phyloP scores from a whole-genome alignment of 2,113 vertebrate species.

The Lontra canadensis region DNA sequence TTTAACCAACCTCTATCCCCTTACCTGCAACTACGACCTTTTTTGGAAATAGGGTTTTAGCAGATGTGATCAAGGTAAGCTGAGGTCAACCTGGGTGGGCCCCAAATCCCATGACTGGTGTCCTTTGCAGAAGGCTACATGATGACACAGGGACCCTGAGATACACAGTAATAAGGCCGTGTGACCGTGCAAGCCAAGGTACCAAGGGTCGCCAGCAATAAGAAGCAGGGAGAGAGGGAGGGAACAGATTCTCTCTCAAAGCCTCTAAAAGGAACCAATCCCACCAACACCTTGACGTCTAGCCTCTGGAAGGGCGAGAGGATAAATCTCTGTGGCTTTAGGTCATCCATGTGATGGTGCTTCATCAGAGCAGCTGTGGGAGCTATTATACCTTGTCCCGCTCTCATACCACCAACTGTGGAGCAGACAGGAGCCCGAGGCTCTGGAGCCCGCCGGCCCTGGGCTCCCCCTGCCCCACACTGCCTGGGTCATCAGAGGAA shows the following conservation, averaged over 20 bases:
- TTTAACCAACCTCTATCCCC: background rate
- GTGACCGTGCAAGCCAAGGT: background rate
- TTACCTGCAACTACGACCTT: background rate
- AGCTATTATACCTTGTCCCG: background rate
- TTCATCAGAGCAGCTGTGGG: background rate
- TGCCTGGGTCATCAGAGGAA: background rate
- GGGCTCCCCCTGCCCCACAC: fast-evolving
- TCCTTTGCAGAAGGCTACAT: background rate
- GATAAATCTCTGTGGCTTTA: background rate
- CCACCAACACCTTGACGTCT: too few species aligned
- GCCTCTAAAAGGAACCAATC: background rate
- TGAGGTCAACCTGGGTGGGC: background rate
- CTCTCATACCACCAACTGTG: background rate
- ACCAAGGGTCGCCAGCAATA: background rate
- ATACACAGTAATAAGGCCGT: background rate
- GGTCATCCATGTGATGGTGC: too few species aligned
- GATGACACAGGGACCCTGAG: background rate
- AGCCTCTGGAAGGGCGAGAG: background rate
- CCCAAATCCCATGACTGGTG: background rate
- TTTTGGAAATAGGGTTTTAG: background rate
- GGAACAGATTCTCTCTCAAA: background rate
- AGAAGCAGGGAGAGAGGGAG: background rate
- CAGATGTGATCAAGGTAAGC: background rate
- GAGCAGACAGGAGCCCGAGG: fast-evolving
- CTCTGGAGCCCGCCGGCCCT: background rate